phyloP scores from a whole-genome alignment of 2,888 invertebrate species.

The Meganola albula region DNA sequence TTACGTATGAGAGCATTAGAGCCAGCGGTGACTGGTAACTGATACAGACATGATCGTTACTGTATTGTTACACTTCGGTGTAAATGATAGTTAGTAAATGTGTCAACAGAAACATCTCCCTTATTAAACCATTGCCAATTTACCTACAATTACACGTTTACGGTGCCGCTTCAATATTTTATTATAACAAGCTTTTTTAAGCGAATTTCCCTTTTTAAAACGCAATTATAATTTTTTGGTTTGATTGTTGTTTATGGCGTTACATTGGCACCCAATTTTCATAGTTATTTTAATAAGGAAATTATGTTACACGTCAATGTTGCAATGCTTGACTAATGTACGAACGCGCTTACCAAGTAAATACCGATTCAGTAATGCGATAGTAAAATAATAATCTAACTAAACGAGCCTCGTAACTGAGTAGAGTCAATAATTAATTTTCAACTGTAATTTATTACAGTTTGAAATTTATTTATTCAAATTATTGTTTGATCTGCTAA shows the following conservation, averaged over 20 bases:
- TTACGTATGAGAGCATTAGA: too few relatives aligned
- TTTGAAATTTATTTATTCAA: too few relatives aligned
- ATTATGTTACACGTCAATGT: too few relatives aligned
- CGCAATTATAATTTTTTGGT: constrained; percentile 24
- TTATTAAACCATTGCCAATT: constrained; percentile 59
- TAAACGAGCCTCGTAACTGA: too few relatives aligned
- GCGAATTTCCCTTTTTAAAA: constrained; percentile 24
- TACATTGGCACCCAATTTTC: constrained; percentile 13
- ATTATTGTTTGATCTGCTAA: too few relatives aligned
- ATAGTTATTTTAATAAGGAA: too few relatives aligned
- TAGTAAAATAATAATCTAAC: too few relatives aligned
- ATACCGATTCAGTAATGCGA: too few relatives aligned
- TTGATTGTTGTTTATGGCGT: constrained; percentile 27
- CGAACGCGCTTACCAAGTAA: too few relatives aligned
- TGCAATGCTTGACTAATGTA: too few relatives aligned
- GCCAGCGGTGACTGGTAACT: background rate
- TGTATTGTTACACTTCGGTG: constrained; percentile 30
- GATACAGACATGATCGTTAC: constrained; percentile 1
- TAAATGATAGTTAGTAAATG: constrained; percentile 27
- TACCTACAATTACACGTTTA: constrained; percentile 63
- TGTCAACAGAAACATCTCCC: constrained; percentile 45
- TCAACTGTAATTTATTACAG: too few relatives aligned
- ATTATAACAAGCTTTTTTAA: constrained; percentile 42
- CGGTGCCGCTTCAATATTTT: constrained; percentile 50
- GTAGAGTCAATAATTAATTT: too few relatives aligned